These are phyloP conservation scores for Parus major DNA, from an alignment of 2,113 vertebrate genomes.

Conservation along the genomic window DNA sequence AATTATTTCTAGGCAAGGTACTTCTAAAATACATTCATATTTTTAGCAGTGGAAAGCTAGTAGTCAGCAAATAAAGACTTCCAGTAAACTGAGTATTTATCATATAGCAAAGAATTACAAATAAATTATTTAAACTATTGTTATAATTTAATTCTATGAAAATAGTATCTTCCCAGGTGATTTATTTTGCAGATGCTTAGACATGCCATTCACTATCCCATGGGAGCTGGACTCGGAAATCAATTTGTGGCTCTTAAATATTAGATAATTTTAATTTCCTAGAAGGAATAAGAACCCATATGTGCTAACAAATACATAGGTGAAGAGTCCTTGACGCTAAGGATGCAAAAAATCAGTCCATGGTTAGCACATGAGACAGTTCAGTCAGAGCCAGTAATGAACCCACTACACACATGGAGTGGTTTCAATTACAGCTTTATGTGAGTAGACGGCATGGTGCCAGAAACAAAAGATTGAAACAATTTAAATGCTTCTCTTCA, in stretches of 20 bases:
- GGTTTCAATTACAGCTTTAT: slow-evolving; percentile 76
- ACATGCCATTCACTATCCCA: not conserved
- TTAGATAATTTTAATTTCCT: slow-evolving; percentile 46
- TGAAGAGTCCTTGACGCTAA: slow-evolving; percentile 39
- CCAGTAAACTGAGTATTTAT: slow-evolving; percentile 8
- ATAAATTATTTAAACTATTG: slow-evolving; percentile 37
- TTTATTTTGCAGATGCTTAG: slow-evolving; percentile 31
- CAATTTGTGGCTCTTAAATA: slow-evolving; percentile 32
- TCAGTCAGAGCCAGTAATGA: slow-evolving; percentile 63
- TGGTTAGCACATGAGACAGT: slow-evolving; percentile 50
- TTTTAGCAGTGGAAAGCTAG: slow-evolving; percentile 43
- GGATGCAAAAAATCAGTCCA: slow-evolving; percentile 49
- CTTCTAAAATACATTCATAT: slow-evolving; percentile 34
- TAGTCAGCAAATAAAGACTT: slow-evolving; percentile 57
- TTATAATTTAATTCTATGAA: slow-evolving; percentile 29
- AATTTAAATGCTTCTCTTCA: slow-evolving; percentile 59
- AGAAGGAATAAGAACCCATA: not conserved
- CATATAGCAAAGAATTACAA: not conserved
- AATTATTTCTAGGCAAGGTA: slow-evolving; percentile 11
- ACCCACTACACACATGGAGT: slow-evolving; percentile 50
- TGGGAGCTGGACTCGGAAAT: not conserved
- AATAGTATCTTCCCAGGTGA: slow-evolving; percentile 22
- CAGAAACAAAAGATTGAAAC: slow-evolving; percentile 61
- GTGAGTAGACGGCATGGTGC: slow-evolving; percentile 70
- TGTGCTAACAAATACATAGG: slow-evolving; percentile 43